Evolutionary conservation across 2,797 vertebrate genomes (phyloP), one percentile per base, ranked within the genome.

Genomic region (Chelmon rostratus): DNA sequence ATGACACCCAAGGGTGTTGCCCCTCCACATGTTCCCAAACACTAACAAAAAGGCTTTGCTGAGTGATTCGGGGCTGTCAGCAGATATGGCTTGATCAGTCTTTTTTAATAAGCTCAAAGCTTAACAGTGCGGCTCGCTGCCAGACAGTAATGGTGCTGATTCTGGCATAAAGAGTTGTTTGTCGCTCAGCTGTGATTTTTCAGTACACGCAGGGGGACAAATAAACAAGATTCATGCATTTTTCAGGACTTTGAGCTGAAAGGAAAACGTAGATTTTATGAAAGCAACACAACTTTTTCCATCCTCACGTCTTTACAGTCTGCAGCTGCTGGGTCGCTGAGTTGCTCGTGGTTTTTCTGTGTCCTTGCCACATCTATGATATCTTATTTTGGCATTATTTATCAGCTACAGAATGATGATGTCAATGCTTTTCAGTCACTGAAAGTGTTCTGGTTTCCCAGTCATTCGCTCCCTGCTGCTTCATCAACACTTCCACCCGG

Each of bases 101-200:
- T 89, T 88, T 86, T 90, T 91, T 91, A 92, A 92, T 88, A 83
- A 86, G 90, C 79, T 77, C 81, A 16, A 61, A 82, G 83, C 74
- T 68, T 68, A 70, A 85, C 79, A 31, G 54, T 35, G 42, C 7
- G 5, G 33, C 73, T 84, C 54, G 23, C 31, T n/a, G 56, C 71
- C 53, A 56, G 75, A 80, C 79, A 73, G 61, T 76, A 78, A 90
- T 80, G 79, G 56, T 65, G 88, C 76, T 87, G 79, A 82, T 74
- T 84, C 78, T 75, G 79, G 86, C 85, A 84, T 75, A 81, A 80
- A 59, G 62, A 50, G 23, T 38, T 75, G 62, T 89, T 87, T 86
- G 79, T 53, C 66, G 73, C 82, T 68, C 75, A 25, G 57, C 31
- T 19, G 81, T 73, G 73, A 79, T 81, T 81, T 86, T 57, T 82